phyloP scores from a whole-genome alignment of 2,888 invertebrate species.

The Protophormia terraenovae region DNA sequence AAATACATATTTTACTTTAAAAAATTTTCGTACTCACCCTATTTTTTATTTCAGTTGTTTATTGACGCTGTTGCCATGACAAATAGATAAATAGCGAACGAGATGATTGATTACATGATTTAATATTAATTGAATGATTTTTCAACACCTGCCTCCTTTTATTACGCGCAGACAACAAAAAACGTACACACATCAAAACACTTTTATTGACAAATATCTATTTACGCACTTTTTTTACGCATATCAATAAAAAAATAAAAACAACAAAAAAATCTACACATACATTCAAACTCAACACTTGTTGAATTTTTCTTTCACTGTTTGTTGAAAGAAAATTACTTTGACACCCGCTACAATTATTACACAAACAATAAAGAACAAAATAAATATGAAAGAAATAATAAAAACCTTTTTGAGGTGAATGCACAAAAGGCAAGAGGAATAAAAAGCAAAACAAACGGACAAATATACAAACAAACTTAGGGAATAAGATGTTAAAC shows the following conservation, averaged over 20 bases:
- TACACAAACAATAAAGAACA: too few species aligned
- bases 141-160: background rate
- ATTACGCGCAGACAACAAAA: background rate
- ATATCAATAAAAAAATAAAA: background rate
- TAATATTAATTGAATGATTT: conserved; percentile 10
- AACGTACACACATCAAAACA: background rate
- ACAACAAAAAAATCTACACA: background rate
- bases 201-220: background rate
- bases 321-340: background rate
- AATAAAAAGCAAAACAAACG: background rate
- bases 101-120: conserved; percentile 3
- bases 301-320: background rate
- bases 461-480: too few species aligned
- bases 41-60: background rate
- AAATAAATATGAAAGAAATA: background rate
- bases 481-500: background rate
- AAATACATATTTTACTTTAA: too few species aligned
- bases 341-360: conserved; percentile 6
- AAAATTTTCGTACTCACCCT: background rate
- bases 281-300: background rate
- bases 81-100: background rate
- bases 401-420: background rate
- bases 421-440: background rate
- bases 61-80: background rate
- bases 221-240: background rate